Base-by-base conservation (phyloP, 2,797 vertebrate species). In the Xerus rutilus region DNA sequence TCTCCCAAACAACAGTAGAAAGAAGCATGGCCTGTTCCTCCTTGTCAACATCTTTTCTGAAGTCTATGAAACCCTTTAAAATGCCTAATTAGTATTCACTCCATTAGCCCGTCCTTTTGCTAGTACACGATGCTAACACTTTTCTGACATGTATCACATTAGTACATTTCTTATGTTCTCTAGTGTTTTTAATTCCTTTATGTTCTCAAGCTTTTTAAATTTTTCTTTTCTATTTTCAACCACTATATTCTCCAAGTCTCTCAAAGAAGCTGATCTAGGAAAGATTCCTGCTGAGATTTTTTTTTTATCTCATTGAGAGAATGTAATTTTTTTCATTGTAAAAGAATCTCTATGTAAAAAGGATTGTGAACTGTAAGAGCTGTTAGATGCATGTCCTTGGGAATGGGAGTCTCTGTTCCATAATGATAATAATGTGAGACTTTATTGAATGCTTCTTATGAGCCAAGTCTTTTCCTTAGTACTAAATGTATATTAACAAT, bases 161-260 rank as follows among this genome's bases (percentile, higher is more conserved):
- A 32, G 21, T 65, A 17, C 57, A 70, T 83, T 91, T 89, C 84
- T 77, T 62, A 45, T 59, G 30, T 57, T 74, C 57, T 89, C 49
- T 89, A 69, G 52, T 73, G 72, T 35, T 59, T 86, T 87, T 87
- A 59, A 91, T 76, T 93, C 47, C 54, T 85, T 78, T 81, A 64
- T 35, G 73, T 14, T 82, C 54, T 82, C 64, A 6, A 45, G 54
- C 7, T 74, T 69, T 25, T 85, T 49, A 30, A 7, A 35, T 43
- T 78, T 35, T 72, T 65, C 25, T 52, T 79, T 35, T 7, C 52
- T 62, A 62, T 90, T 96, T 93, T 86, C 76, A 74, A 83, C 30
- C 4, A 54, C 17, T 21, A 20, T 78, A 13, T n/a, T 59, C 30
- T 72, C 69, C 45, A 47, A 86, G 62, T 78, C 62, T 59, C 69